Evolutionary conservation across 1,140 invertebrate genomes (phyloP).

Genomic region (Lepidurus packardi): DNA sequence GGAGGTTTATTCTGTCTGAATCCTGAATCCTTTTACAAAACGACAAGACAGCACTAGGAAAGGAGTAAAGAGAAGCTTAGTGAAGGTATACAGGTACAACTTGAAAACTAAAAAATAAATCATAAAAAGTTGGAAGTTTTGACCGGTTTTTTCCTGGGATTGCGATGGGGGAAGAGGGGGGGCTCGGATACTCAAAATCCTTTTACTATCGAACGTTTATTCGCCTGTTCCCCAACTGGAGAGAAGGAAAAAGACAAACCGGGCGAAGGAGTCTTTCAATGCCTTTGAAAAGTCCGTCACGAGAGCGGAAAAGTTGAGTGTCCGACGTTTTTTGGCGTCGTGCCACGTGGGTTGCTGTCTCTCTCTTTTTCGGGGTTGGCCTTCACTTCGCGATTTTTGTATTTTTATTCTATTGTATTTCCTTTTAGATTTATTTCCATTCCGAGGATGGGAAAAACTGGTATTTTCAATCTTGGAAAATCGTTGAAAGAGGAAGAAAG

Average conservation of each 20-base stretch:
- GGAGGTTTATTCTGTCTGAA: background rate
- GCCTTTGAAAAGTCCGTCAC: conserved; percentile 20
- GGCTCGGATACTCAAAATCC: too few relatives aligned
- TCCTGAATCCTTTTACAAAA: background rate
- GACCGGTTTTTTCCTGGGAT: too few relatives aligned
- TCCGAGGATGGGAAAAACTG: too few relatives aligned
- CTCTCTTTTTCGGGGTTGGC: background rate
- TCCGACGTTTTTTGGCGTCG: background rate
- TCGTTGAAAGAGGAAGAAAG: too few relatives aligned
- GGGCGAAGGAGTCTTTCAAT: background rate
- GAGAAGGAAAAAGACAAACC: background rate
- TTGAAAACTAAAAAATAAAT: too few relatives aligned
- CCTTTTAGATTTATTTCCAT: too few relatives aligned
- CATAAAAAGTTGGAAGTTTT: too few relatives aligned
- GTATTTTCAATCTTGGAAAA: too few relatives aligned
- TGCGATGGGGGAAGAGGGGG: too few relatives aligned
- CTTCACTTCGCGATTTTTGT: background rate
- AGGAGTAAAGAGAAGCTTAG: too few relatives aligned
- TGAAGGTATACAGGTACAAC: too few relatives aligned
- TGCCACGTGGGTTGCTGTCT: background rate
- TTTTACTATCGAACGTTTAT: background rate
- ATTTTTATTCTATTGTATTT: background rate
- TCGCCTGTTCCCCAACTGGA: background rate
- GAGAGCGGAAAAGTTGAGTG: background rate
- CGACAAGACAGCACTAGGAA: background rate